phyloP scores from a whole-genome alignment of 2,888 invertebrate species.

The Crocallis elinguaria region DNA sequence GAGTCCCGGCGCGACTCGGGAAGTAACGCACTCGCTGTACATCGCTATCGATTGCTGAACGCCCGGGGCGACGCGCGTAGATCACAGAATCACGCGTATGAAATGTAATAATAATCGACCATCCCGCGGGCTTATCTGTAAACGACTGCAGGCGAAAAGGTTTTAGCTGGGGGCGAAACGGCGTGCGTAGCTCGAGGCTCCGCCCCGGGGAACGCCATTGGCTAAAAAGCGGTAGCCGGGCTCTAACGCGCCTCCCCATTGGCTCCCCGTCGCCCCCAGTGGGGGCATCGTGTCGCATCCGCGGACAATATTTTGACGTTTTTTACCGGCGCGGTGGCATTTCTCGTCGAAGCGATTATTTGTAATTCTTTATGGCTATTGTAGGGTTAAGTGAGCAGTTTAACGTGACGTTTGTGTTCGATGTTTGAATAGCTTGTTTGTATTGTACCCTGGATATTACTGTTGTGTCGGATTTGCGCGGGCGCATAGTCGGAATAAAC shows the following conservation, averaged over 20 bases:
- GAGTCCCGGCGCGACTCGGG: conserved; percentile 47
- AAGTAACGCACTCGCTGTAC: conserved; percentile 60
- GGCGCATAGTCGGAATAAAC: conserved; percentile 58
- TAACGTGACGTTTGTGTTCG: conserved; percentile 66
- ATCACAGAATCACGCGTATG: conserved; percentile 77
- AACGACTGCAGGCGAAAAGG: conserved; percentile 84
- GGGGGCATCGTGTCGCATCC: conserved; percentile 65
- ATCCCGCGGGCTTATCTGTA: conserved; percentile 84
- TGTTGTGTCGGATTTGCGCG: conserved; percentile 59
- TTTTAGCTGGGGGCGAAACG: conserved; percentile 84
- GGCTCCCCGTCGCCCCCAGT: conserved; percentile 66
- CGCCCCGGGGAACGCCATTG: conserved; percentile 80
- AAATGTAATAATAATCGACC: conserved; percentile 83
- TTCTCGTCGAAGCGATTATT: conserved; percentile 80
- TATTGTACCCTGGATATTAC: conserved; percentile 50
- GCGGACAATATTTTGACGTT: conserved; percentile 80
- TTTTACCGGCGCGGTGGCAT: conserved; percentile 79
- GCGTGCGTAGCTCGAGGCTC: conserved; percentile 77
- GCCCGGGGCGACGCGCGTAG: conserved; percentile 71
- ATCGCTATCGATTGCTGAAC: conserved; percentile 71
- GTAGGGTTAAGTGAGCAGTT: conserved; percentile 82
- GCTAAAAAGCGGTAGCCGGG: conserved; percentile 70
- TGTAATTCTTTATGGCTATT: conserved; percentile 82
- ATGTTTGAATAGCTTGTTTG: conserved; percentile 62
- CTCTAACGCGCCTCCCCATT: conserved; percentile 68